Percentiles rank a stretch among this genome's conserved stretches.
Conservation (phyloP, 2,888 invertebrate genomes). For the Stenolophus ochropezus region DNA sequence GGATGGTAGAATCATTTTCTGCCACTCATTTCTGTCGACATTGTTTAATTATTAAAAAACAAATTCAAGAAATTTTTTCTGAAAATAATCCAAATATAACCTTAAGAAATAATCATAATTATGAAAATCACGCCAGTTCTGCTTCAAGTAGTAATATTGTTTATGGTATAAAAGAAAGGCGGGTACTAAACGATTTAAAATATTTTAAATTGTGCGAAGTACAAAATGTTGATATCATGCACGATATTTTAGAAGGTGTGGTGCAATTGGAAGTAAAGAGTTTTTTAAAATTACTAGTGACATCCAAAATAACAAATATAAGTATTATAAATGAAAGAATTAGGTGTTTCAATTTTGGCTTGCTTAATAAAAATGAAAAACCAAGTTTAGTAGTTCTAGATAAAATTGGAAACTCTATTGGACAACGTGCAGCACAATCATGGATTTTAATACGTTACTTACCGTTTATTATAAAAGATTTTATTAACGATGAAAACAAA, state of each 20-base stretch:
- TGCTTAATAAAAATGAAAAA: constrained; percentile 41
- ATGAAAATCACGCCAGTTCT: constrained; percentile 17
- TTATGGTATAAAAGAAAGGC: constrained; percentile 61
- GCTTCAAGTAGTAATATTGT: not conserved
- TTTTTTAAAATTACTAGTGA: constrained; percentile 50
- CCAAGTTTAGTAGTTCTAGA: constrained; percentile 55
- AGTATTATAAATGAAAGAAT: constrained; percentile 51
- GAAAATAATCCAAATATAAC: constrained; percentile 13
- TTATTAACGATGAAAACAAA: not conserved
- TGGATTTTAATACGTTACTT: constrained; percentile 57
- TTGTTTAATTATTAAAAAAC: constrained; percentile 52
- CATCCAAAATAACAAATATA: constrained; percentile 22
- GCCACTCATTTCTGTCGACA: not conserved
- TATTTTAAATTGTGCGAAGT: constrained; percentile 62
- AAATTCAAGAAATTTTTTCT: constrained; percentile 51
- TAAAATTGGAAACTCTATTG: constrained; percentile 56
- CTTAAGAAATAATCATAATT: constrained; percentile 53
- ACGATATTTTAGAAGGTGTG: constrained; percentile 63
- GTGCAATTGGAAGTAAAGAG: constrained; percentile 60
- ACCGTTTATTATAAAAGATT: constrained; percentile 57
- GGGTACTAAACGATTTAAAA: constrained; percentile 61
- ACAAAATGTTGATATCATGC: constrained; percentile 63
- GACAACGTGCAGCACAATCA: constrained; percentile 58
- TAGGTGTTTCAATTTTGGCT: constrained; percentile 52
- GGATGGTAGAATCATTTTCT: too few species aligned